These are phyloP conservation scores for Diplazon laetatorius DNA, from an alignment of 2,888 invertebrate genomes.

Conservation along the genomic window DNA sequence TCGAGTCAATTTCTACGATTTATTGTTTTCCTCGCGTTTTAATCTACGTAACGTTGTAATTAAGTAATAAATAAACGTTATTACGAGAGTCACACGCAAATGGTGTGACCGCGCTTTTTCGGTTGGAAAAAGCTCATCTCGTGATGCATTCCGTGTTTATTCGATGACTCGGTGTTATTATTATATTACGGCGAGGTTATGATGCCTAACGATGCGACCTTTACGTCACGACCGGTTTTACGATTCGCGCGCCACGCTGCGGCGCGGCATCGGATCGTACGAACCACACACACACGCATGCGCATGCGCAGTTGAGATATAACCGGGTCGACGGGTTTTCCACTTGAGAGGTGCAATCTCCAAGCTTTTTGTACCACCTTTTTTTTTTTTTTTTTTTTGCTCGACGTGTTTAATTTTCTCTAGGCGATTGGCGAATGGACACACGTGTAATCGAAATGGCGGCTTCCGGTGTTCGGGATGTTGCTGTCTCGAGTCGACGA, in stretches of 20 bases:
- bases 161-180: constrained; percentile 24
- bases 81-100: too few relatives aligned
- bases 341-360: constrained; percentile 25
- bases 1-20: constrained; percentile 10
- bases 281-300: background rate
- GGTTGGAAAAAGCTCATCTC: background rate
- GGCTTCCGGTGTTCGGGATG: constrained; percentile 56
- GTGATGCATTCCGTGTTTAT: background rate
- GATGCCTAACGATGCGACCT: constrained; percentile 47
- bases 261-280: constrained; percentile 29
- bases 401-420: background rate
- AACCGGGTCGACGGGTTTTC: constrained; percentile 57
- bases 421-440: background rate
- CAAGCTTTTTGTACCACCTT: background rate
- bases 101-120: too few relatives aligned
- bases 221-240: constrained; percentile 59
- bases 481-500: background rate
- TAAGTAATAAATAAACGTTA: too few relatives aligned
- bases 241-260: constrained; percentile 29
- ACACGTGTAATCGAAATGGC: constrained; percentile 29
- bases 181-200: constrained; percentile 28
- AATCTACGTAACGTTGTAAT: background rate
- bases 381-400: background rate
- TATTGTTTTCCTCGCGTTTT: constrained; percentile 8
- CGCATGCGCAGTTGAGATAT: background rate